phyloP scores from a whole-genome alignment of 2,113 vertebrate genomes.

The Scytalopus superciliaris region DNA sequence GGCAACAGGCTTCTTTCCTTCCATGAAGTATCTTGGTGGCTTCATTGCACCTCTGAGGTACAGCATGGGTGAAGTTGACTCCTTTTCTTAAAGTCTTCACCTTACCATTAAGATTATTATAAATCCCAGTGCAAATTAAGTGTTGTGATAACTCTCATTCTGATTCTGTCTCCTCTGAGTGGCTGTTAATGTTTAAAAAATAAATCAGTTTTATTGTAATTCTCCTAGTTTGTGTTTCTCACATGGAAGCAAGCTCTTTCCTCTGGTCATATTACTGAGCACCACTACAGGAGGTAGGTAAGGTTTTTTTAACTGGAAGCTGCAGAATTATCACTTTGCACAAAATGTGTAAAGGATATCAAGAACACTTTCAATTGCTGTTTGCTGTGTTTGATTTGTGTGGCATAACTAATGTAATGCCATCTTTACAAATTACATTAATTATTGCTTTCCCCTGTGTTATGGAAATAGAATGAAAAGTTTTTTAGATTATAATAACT shows the following conservation, averaged over 20 bases:
- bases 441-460: conserved; percentile 28
- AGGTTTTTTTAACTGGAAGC: background rate
- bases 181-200: background rate
- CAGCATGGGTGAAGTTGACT: background rate
- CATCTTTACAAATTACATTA: conserved; percentile 47
- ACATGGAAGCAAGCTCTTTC: background rate
- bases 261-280: background rate
- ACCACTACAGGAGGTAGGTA: background rate
- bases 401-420: background rate
- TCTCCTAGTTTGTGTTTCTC: background rate
- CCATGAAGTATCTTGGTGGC: background rate
- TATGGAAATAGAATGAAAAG: background rate
- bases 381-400: conserved; percentile 14
- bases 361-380: conserved; percentile 12
- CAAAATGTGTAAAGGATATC: background rate
- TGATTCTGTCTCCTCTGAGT: background rate
- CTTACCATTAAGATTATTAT: background rate
- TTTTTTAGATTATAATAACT: background rate
- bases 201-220: background rate
- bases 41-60: background rate
- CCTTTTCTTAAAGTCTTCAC: background rate
- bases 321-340: background rate
- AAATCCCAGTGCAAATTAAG: background rate
- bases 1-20: background rate
- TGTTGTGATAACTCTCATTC: background rate